phyloP scores from a whole-genome alignment of 2,888 invertebrate genomes.

The Rhagophthalmus giganteus region DNA sequence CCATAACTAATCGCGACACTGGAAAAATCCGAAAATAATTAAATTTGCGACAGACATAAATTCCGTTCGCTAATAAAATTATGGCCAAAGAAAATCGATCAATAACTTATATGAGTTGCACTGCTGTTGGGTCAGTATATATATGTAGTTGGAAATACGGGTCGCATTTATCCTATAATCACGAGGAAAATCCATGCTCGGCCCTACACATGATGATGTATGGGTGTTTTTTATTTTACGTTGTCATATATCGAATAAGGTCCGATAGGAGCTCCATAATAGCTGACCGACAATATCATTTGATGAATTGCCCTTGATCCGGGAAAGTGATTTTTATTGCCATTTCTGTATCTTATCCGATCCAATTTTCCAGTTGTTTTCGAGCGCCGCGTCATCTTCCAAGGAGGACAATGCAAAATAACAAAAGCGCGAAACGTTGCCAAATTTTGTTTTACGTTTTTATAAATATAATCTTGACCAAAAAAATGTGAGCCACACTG shows the following conservation, averaged over 20 bases:
- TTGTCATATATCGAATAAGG: conserved; percentile 32
- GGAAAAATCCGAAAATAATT: too few species aligned
- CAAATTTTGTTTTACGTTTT: conserved; percentile 28
- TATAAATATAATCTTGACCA: conserved; percentile 22
- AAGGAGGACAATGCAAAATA: conserved; percentile 16
- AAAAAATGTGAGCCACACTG: conserved; percentile 24
- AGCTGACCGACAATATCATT: conserved; percentile 51
- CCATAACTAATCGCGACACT: too few species aligned
- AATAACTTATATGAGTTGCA: too few species aligned
- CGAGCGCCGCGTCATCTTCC: conserved; percentile 2
- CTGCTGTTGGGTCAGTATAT: conserved; percentile 35
- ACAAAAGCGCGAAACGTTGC: conserved; percentile 21
- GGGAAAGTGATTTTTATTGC: conserved; percentile 55
- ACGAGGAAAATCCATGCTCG: conserved; percentile 38
- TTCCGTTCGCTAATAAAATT: too few species aligned
- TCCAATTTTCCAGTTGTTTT: conserved; percentile 11
- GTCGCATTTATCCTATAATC: conserved; percentile 36
- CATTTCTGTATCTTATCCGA: conserved; percentile 25
- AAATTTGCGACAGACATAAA: too few species aligned
- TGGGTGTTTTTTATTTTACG: conserved; percentile 47
- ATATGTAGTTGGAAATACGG: conserved; percentile 22
- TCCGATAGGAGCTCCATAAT: conserved; percentile 30
- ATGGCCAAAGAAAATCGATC: too few species aligned
- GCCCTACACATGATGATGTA: conserved; percentile 47
- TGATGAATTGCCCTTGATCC: conserved; percentile 53